Percentiles rank a stretch among this genome's conserved stretches.
These are phyloP conservation scores for Clarias pachynema DNA, from an alignment of 2,797 vertebrate species.

Conservation along the genomic window DNA sequence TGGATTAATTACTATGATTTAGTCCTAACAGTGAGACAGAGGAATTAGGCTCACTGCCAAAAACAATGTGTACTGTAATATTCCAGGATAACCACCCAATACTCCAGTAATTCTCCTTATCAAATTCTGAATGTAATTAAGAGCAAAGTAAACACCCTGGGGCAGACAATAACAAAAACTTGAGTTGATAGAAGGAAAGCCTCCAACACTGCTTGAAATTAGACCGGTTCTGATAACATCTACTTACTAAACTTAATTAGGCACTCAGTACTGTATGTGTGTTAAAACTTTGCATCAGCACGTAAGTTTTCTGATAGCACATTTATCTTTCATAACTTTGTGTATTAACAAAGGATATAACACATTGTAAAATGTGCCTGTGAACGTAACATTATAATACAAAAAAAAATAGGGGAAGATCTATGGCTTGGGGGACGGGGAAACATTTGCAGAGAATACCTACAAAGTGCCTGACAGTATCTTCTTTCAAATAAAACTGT, in stretches of 20 bases:
- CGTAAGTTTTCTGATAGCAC: not conserved
- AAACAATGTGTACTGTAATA: constrained; percentile 48
- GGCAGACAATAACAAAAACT: constrained; percentile 76
- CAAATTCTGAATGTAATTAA: constrained; percentile 55
- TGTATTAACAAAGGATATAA: not conserved
- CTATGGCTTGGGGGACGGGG: not conserved
- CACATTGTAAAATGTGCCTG: not conserved
- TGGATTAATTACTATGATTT: not conserved
- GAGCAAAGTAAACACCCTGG: constrained; percentile 69
- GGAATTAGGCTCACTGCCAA: constrained; percentile 48
- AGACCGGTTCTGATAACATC: constrained; percentile 76
- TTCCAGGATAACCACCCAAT: constrained; percentile 44
- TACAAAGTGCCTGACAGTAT: constrained; percentile 1
- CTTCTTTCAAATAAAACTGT: constrained; percentile 17
- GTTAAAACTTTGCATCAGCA: constrained; percentile 25
- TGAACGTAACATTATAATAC: not conserved
- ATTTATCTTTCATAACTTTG: not conserved
- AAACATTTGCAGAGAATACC: constrained; percentile 10
- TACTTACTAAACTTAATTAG: constrained; percentile 70
- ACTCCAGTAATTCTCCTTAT: constrained; percentile 52
- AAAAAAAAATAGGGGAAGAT: not conserved
- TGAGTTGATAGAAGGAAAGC: constrained; percentile 72
- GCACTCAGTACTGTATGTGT: constrained; percentile 61
- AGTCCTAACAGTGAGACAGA: constrained; percentile 11
- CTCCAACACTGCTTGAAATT: constrained; percentile 65